phyloP scores from a whole-genome alignment of 2,113 vertebrate species.

The Phrynosoma blainvillii region DNA sequence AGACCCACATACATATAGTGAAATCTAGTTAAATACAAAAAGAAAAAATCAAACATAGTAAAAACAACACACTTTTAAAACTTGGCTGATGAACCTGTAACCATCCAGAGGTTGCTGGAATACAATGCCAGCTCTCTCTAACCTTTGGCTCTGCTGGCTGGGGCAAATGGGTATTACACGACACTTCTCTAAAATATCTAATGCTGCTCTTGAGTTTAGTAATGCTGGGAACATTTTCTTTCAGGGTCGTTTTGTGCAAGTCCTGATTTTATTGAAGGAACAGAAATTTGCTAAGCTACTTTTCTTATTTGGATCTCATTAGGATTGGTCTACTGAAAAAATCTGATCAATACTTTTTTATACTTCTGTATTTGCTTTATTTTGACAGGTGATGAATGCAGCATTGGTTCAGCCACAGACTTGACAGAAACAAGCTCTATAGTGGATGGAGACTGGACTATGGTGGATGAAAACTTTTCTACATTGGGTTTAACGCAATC shows the following conservation, averaged over 20 bases:
- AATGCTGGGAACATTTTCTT: background rate
- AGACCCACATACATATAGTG: no score
- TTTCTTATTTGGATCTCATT: background rate
- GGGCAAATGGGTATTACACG: no score
- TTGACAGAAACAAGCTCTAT: constrained; percentile 96
- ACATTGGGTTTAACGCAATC: constrained; percentile 91
- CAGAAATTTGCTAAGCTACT: background rate
- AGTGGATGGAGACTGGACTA: constrained; percentile 96
- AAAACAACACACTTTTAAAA: background rate
- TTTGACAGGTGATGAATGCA: constrained; percentile 92
- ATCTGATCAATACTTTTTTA: background rate
- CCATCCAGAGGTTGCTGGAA: no score
- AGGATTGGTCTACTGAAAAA: background rate
- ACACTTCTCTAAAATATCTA: no score
- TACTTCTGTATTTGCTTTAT: constrained; percentile 19
- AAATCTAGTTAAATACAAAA: no score
- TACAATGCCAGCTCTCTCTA: no score
- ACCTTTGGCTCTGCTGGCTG: background rate
- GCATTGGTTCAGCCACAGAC: constrained; percentile 96
- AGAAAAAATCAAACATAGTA: no score
- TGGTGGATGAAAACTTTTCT: constrained; percentile 96
- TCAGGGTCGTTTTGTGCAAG: background rate
- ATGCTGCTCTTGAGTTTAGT: no score
- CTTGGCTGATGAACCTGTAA: background rate
- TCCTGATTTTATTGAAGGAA: background rate